These are phyloP conservation scores for Cossypha polioptera DNA, from an alignment of 2,797 vertebrate genomes.

Conservation along the genomic window DNA sequence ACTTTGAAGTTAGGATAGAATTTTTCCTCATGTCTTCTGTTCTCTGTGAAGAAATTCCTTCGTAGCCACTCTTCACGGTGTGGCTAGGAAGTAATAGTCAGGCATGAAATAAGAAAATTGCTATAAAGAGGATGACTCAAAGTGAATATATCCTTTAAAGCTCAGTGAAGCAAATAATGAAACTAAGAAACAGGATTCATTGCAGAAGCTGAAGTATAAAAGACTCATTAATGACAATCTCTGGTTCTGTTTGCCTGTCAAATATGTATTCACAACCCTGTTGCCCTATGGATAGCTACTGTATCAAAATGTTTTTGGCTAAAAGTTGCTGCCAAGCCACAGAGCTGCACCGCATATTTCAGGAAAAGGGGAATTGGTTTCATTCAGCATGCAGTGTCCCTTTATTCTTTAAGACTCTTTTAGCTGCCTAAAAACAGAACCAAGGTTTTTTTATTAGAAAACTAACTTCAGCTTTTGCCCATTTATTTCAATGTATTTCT, in stretches of 20 bases:
- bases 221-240: not conserved
- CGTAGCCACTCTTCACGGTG: not conserved
- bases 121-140: not conserved
- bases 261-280: not conserved
- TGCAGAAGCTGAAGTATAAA: not conserved
- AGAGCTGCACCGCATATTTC: not conserved
- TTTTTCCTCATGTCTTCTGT: not conserved
- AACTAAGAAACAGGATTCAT: not conserved
- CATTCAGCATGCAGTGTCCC: not conserved
- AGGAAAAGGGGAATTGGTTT: not conserved
- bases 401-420: not conserved
- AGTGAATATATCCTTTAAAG: not conserved
- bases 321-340: not conserved
- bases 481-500: not conserved
- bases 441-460: not conserved
- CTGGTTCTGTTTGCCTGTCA: not conserved
- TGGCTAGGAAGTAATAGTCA: not conserved
- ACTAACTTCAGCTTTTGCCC: not conserved
- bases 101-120: not conserved
- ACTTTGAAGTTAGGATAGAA: not conserved
- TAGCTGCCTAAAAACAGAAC: not conserved
- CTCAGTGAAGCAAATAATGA: not conserved
- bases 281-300: not conserved
- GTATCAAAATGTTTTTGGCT: not conserved
- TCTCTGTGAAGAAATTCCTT: not conserved